phyloP scores from a whole-genome alignment of 2,888 invertebrate species.

The Neoascia interrupta region DNA sequence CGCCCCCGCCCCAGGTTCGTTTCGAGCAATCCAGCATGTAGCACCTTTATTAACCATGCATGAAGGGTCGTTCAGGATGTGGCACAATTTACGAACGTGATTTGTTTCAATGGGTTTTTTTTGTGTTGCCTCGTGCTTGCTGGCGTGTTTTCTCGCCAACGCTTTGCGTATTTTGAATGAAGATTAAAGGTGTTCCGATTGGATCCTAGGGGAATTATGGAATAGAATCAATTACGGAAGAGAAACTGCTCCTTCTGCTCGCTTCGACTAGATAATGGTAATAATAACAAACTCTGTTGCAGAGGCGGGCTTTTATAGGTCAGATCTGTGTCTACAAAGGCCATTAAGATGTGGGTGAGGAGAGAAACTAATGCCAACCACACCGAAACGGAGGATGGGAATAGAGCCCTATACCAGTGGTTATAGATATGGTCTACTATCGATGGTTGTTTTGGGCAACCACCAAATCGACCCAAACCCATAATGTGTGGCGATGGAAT shows the following conservation, averaged over 20 bases:
- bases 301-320: slow-evolving; percentile 18
- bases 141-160: slow-evolving; percentile 1
- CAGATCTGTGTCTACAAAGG: not conserved
- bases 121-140: not conserved
- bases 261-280: slow-evolving; percentile 14
- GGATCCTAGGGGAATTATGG: slow-evolving; percentile 49
- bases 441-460: slow-evolving; percentile 23
- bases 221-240: slow-evolving; percentile 59
- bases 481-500: slow-evolving; percentile 29
- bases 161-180: slow-evolving; percentile 4
- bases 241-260: not conserved
- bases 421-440: slow-evolving; percentile 25
- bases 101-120: slow-evolving; percentile 35
- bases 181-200: slow-evolving; percentile 40
- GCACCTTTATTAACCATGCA: slow-evolving; percentile 53
- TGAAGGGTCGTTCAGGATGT: slow-evolving; percentile 52
- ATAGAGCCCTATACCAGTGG: not conserved
- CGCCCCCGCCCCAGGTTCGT: not conserved
- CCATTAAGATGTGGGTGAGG: slow-evolving; percentile 4
- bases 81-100: slow-evolving; percentile 63
- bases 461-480: slow-evolving; percentile 38
- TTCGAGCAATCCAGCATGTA: slow-evolving; percentile 17
- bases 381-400: not conserved
- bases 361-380: slow-evolving; percentile 39
- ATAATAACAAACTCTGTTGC: slow-evolving; percentile 9